Base-by-base conservation (phyloP, 2,888 invertebrate species). In the Caenorhabditis sp. region DNA sequence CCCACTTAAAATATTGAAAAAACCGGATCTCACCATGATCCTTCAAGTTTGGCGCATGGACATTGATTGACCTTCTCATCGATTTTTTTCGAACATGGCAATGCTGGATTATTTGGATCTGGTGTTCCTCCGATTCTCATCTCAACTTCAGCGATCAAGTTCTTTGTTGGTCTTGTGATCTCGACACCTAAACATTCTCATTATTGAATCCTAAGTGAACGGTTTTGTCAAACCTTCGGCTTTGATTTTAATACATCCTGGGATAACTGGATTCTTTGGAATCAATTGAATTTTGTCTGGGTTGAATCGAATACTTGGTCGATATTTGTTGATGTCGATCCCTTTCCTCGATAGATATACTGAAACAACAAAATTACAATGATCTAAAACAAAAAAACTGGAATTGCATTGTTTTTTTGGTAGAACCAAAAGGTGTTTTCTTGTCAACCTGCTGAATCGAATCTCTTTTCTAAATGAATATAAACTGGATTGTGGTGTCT, bases 11-110 rank as follows among this genome's bases (percentile, higher is more conserved):
- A 38, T 14, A 20, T 21, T 17, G 20, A 27, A 1, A 60, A 25
- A 12, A 31, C 14, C n/a, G 20, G n/a, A 21, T n/a, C n/a, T 43
- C 64, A 87, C 86, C 87, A 87, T 27, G 87, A 82, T 60, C 85
- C 85, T 58, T 87, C 87, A n/a, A 84, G 67, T 57, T 87, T 85
- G 8, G 87, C 84, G 58, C 87, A 87, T 1, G 87, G 87, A 57
- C 87, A 87, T 61, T 85, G 85, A 59, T 87, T 87, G 14, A 87
- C 87, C 62, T 85, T 86, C 38, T 87, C 86, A 62, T 87, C 87
- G 63, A 87, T 84, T 63, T 87, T 87, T 73, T 87, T 87, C 12
- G 81, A 82, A 63, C 87, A 87, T 21, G 87, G 87, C 26, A 87
- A 73, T 10, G 87, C 81, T 56, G 87, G 87, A 68, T 86, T 86